These are phyloP conservation scores for Silurus asotus DNA, from an alignment of 2,113 vertebrate genomes.

Conservation along the genomic window DNA sequence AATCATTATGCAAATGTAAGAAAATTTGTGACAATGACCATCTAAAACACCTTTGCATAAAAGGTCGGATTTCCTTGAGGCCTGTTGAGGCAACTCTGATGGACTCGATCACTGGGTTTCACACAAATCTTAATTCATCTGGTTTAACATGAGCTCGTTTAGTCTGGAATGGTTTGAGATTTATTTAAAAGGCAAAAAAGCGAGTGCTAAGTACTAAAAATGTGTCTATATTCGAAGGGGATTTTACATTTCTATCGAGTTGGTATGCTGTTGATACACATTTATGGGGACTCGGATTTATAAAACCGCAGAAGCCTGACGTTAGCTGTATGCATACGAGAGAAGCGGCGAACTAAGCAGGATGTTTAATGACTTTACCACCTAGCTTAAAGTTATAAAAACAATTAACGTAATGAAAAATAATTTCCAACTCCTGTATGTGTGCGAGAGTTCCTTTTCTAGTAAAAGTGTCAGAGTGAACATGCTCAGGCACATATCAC, in stretches of 20 bases:
- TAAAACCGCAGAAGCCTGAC: neutral
- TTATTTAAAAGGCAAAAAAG: too few species aligned
- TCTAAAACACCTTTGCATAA: neutral
- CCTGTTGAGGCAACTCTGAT: neutral
- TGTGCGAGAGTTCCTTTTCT: neutral
- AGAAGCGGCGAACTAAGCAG: neutral
- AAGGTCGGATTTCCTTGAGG: neutral
- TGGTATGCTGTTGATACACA: neutral
- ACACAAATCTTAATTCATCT: neutral
- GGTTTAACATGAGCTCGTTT: neutral
- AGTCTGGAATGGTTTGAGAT: neutral
- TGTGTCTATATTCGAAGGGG: neutral
- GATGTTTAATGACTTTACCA: too few species aligned
- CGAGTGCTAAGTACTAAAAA: too few species aligned
- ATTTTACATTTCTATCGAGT: neutral
- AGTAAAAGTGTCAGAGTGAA: conserved; percentile 11
- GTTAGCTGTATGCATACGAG: neutral
- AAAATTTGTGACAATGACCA: neutral
- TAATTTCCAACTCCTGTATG: neutral
- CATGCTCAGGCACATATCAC: neutral
- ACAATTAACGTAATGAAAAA: neutral
- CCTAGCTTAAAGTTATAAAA: neutral
- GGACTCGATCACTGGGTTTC: neutral
- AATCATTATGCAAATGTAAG: neutral
- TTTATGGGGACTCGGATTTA: neutral